Conservation (phyloP, 2,888 invertebrate genomes). For the Leptinotarsa peninsularis region DNA sequence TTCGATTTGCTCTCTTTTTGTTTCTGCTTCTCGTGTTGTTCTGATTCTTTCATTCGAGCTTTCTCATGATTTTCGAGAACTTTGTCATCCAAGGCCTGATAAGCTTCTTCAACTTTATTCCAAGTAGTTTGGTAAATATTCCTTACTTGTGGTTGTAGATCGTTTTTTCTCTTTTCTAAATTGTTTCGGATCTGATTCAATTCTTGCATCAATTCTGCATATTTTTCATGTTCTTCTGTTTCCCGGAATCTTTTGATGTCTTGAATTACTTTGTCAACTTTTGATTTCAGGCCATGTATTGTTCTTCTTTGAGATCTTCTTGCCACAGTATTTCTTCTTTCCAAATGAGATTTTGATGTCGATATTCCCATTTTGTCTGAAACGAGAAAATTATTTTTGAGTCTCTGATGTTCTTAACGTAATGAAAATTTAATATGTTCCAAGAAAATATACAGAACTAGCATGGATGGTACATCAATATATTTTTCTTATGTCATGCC, state of each 20-base stretch:
- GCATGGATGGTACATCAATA: no score
- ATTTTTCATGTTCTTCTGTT: constrained; percentile 45
- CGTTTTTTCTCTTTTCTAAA: constrained; percentile 40
- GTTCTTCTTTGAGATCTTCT: constrained; percentile 51
- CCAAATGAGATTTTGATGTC: constrained; percentile 51
- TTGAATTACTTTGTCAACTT: constrained; percentile 45
- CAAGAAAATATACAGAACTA: no score
- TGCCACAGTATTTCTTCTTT: constrained; percentile 52
- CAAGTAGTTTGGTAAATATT: constrained; percentile 46
- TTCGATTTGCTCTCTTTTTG: constrained; percentile 24
- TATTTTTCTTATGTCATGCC: no score
- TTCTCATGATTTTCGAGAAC: constrained; percentile 47
- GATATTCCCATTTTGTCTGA: constrained; percentile 47
- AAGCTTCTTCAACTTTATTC: constrained; percentile 47
- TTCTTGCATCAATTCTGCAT: constrained; percentile 40
- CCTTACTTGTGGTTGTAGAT: constrained; percentile 52
- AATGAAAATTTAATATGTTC: no score
- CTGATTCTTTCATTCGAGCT: constrained; percentile 33
- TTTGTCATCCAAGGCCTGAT: constrained; percentile 45
- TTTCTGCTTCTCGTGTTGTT: constrained; percentile 32
- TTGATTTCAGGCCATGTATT: constrained; percentile 49
- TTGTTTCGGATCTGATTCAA: constrained; percentile 47
- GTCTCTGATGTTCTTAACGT: neutral
- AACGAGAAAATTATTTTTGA: neutral
- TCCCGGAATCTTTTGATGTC: constrained; percentile 53